These are phyloP conservation scores for Zele albiditarsus DNA, from an alignment of 2,888 invertebrate genomes.

Conservation along the genomic window DNA sequence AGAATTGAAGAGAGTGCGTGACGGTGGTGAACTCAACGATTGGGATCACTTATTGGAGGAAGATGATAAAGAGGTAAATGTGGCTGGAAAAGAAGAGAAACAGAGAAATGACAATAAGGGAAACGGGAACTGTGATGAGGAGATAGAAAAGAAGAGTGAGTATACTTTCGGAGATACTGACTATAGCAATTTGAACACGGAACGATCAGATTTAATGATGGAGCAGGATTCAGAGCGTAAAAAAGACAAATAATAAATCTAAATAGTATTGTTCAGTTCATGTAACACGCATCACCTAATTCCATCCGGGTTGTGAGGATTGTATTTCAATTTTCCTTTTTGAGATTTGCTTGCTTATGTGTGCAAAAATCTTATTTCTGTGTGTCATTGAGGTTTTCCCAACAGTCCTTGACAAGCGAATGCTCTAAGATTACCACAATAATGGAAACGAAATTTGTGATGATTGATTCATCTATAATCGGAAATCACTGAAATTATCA, in stretches of 20 bases:
- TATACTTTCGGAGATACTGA: background rate
- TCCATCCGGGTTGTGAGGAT: background rate
- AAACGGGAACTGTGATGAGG: background rate
- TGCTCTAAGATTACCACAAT: background rate
- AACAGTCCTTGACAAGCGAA: background rate
- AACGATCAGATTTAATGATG: background rate
- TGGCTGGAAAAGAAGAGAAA: constrained; percentile 57
- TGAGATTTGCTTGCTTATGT: background rate
- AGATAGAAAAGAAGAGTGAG: background rate
- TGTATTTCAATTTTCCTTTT: background rate
- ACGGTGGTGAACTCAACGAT: constrained; percentile 65
- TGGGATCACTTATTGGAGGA: constrained; percentile 66
- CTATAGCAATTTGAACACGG: background rate
- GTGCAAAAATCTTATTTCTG: background rate
- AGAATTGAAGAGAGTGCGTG: constrained; percentile 64
- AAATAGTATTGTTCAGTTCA: background rate
- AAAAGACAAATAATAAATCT: background rate
- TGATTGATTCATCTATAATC: background rate
- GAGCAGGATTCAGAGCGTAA: background rate
- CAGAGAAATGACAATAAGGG: constrained; percentile 33
- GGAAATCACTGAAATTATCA: background rate
- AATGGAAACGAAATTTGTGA: background rate
- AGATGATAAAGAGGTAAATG: constrained; percentile 71
- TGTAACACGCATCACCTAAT: background rate
- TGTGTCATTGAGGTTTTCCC: too few species aligned